Conservation (phyloP, 2,797 vertebrate species). For the Martes flavigula region DNA sequence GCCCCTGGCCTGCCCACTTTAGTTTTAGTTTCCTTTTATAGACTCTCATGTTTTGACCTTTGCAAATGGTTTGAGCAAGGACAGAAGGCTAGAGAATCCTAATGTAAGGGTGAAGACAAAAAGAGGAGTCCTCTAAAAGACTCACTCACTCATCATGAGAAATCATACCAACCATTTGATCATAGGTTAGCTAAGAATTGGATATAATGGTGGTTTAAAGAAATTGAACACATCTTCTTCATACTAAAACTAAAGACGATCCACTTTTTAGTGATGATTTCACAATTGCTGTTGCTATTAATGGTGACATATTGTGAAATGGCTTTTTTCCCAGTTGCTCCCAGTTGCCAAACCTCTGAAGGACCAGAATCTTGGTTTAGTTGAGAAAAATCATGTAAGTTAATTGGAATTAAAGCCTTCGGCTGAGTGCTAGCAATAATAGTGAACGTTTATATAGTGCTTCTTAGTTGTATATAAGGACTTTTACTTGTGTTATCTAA, state of each 20-base stretch:
- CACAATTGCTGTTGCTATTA: neutral
- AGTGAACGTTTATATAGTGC: neutral
- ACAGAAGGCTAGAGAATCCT: neutral
- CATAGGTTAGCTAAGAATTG: neutral
- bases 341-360: neutral
- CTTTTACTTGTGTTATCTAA: neutral
- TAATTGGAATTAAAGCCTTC: neutral
- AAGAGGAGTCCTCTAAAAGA: neutral
- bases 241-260: neutral
- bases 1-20: neutral
- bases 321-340: neutral
- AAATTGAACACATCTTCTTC: neutral
- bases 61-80: neutral
- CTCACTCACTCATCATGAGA: neutral
- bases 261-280: constrained; percentile 14
- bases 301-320: constrained; percentile 26
- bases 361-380: neutral
- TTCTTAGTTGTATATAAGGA: neutral
- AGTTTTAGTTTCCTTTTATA: neutral
- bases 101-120: neutral
- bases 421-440: neutral
- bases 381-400: neutral
- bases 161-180: neutral
- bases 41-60: neutral
- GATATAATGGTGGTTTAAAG: neutral